Evolutionary conservation across 2,113 vertebrate species (phyloP).

Genomic region (Circaetus gallicus): DNA sequence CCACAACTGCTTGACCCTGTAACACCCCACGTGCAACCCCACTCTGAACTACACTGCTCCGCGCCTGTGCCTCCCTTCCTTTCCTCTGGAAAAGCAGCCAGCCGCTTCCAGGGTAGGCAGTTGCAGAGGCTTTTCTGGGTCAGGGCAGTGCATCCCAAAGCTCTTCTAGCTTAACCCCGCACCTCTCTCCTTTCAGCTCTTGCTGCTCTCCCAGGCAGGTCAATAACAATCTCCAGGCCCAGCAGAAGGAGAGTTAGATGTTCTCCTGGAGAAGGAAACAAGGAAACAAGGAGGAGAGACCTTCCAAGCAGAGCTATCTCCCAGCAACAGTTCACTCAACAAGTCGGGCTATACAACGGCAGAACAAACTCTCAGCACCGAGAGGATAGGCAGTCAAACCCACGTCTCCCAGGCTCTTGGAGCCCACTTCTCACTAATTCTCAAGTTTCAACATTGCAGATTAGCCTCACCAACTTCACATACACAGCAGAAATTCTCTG

Average conservation of each 20-base stretch:
- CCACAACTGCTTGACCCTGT: background rate
- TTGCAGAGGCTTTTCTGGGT: background rate
- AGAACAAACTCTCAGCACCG: background rate
- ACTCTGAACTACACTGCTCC: background rate
- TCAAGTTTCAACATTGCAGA: background rate
- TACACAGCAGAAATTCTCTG: background rate
- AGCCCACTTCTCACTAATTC: background rate
- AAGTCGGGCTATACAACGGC: rapidly evolving
- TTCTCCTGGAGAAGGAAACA: background rate
- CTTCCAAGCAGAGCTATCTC: background rate
- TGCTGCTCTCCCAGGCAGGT: background rate
- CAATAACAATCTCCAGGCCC: background rate
- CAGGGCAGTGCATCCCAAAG: background rate
- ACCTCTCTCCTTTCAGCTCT: background rate
- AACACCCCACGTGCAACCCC: background rate
- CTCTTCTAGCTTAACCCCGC: background rate
- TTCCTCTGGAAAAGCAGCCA: background rate
- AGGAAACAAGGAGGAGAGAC: background rate
- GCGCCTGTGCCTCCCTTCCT: background rate
- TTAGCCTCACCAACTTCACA: background rate
- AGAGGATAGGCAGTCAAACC: background rate
- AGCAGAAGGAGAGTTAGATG: background rate
- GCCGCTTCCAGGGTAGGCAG: background rate
- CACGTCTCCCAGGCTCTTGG: background rate
- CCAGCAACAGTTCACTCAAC: background rate